These are phyloP conservation scores for Noturus placidus DNA, from an alignment of 2,113 vertebrate species.

Conservation along the genomic window DNA sequence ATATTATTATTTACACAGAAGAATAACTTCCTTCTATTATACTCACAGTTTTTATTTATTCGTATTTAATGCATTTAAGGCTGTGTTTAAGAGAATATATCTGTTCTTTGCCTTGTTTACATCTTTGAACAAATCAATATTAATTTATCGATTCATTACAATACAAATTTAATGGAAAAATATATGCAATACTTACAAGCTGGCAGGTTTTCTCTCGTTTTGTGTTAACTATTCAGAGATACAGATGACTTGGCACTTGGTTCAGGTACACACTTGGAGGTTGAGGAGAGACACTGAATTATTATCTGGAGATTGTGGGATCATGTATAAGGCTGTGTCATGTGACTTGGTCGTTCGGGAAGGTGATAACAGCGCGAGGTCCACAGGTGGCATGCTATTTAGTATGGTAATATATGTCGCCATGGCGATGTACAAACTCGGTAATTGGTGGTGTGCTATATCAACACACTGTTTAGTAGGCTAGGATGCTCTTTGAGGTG, in stretches of 20 bases:
- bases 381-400: background rate
- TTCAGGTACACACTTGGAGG: background rate
- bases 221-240: background rate
- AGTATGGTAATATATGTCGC: background rate
- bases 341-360: background rate
- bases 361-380: background rate
- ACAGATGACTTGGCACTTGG: background rate
- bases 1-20: background rate
- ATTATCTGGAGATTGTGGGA: background rate
- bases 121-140: background rate
- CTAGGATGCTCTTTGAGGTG: background rate
- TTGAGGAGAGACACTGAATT: background rate
- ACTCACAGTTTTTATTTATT: background rate
- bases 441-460: background rate
- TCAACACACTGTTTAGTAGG: background rate
- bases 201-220: background rate
- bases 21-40: background rate
- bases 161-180: background rate
- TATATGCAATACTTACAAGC: constrained; percentile 4
- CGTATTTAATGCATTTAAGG: background rate
- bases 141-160: background rate
- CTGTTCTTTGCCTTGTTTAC: background rate
- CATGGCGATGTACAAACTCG: background rate
- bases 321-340: background rate
- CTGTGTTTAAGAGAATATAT: background rate